These are phyloP conservation scores for Polypedilum pembai DNA, from an alignment of 1,140 invertebrate genomes.

Conservation along the genomic window DNA sequence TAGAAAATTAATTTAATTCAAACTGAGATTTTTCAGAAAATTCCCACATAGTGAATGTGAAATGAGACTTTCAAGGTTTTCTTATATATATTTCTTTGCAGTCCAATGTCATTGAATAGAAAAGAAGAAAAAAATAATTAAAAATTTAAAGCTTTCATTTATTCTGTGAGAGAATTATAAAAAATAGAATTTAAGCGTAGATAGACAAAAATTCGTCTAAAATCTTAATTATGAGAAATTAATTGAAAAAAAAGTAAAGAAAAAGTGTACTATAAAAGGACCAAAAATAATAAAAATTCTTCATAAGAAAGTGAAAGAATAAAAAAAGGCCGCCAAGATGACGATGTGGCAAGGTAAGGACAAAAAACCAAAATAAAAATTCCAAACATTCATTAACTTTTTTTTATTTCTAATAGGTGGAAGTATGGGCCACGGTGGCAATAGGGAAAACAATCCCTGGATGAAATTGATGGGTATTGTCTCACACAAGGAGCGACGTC, in stretches of 20 bases:
- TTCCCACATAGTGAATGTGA: background rate
- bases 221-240: no score
- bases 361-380: background rate
- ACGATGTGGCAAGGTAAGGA: constrained; percentile 67
- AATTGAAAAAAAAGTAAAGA: no score
- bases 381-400: background rate
- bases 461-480: constrained; percentile 76
- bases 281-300: background rate
- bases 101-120: background rate
- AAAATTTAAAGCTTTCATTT: background rate
- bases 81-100: background rate
- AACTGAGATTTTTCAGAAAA: no score
- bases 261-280: background rate
- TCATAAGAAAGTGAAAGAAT: background rate
- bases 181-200: background rate
- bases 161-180: background rate
- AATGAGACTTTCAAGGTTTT: background rate
- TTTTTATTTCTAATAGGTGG: constrained; percentile 32
- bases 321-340: constrained; percentile 43
- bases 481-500: constrained; percentile 58
- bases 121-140: background rate
- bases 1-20: no score
- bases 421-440: constrained; percentile 57
- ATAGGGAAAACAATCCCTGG: constrained; percentile 67
- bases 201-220: background rate